Base-by-base conservation (phyloP, 2,797 vertebrate species). In the Falco berigora region DNA sequence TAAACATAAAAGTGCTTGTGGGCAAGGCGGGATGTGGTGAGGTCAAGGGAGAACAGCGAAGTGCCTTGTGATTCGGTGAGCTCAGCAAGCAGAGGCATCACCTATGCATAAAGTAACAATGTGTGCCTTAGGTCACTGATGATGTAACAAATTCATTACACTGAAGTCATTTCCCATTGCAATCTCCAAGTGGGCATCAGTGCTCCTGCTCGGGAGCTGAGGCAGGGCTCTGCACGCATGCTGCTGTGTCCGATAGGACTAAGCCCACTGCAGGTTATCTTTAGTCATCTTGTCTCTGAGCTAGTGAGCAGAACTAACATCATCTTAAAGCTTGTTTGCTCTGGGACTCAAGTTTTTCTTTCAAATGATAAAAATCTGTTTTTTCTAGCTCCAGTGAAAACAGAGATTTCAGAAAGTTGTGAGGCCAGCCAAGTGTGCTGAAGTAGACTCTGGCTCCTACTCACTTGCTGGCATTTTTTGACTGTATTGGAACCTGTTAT, bases 341-440 rank as follows among this genome's bases (percentile, higher is more conserved):
- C 88, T 86, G 90, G 84, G 94, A 96, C 47, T 93, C 1, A 14
- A 88, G 88, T 23, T 72, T 76, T 89, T 88, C 86, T 94, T 86
- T 44, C 86, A 61, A 87, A 73, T 52, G 93, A 97, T 97, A 96
- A 90, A 93, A 94, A 97, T 96, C 94, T 92, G 88, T 96, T 73
- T 95, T 81, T 91, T 93, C 94, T 77, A 86, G 92, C 95, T 97
- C 92, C 96, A 97, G 90, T 79, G 82, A 61, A 96, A 97, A 81
- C 95, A 96, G 84, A 82, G 92, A 84, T 92, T 92, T 90, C 79
- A 83, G 86, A 94, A 89, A 90, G 82, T 42, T 71, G 79, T 49
- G 63, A 77, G 93, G 94, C 86, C 94, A 94, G 96, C 96, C 97
- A 97, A 96, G 96, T 97, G 95, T 96, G 94, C 90, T 94, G 76